phyloP scores from a whole-genome alignment of 2,797 vertebrate genomes.

The Phataginus tetradactyla region DNA sequence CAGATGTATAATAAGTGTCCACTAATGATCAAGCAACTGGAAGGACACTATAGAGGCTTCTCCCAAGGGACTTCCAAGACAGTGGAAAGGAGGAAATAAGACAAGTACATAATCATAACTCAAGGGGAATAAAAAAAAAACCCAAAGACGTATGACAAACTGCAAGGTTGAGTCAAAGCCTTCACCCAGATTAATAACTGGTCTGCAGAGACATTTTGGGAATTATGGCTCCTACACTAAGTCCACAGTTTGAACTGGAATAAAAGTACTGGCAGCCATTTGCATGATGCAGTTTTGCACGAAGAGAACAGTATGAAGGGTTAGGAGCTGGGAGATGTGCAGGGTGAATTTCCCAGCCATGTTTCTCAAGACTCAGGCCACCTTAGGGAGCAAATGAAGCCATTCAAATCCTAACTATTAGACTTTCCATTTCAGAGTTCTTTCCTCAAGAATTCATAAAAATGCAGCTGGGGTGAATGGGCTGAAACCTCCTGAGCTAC shows the following conservation, averaged over 20 bases:
- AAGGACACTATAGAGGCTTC: neutral
- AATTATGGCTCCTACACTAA: conserved; percentile 25
- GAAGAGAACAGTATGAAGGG: neutral
- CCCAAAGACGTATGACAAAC: neutral
- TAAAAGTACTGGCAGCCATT: conserved; percentile 1
- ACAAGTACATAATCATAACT: neutral
- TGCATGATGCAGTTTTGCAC: neutral
- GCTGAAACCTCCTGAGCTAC: conserved; percentile 56
- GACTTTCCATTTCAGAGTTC: conserved; percentile 69
- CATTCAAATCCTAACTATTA: conserved; percentile 16
- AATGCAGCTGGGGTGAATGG: conserved; percentile 69
- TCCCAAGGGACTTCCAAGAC: neutral
- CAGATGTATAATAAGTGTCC: neutral
- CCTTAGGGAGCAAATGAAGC: conserved; percentile 57
- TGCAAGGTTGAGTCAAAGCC: neutral
- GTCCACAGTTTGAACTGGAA: neutral
- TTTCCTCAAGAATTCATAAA: conserved; percentile 73
- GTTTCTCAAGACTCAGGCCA: conserved; percentile 46
- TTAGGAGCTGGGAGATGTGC: neutral
- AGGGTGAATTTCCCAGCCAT: conserved; percentile 26
- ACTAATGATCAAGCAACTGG: neutral
- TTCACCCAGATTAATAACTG: neutral
- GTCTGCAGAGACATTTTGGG: conserved; percentile 8
- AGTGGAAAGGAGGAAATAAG: conserved; percentile 13
- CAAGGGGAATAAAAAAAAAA: conserved; percentile 19